phyloP scores from a whole-genome alignment of 1,140 invertebrate genomes.

The Aphelinus atriplicis region DNA sequence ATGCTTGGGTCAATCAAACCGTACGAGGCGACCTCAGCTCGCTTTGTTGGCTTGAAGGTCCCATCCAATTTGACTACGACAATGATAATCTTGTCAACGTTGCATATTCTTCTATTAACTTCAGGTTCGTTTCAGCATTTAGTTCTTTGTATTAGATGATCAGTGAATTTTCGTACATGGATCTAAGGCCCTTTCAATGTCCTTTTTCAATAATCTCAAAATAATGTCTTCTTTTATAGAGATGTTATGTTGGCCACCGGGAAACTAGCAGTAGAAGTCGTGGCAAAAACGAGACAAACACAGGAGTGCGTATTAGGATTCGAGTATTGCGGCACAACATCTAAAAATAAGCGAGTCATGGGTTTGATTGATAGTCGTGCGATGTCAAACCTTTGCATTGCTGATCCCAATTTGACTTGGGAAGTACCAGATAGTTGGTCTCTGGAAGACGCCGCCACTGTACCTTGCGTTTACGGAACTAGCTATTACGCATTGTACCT shows the following conservation, averaged over 20 bases:
- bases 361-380: conserved; percentile 71
- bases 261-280: conserved; percentile 73
- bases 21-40: conserved; percentile 87
- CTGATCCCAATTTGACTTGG: conserved; percentile 76
- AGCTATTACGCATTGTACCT: conserved; percentile 82
- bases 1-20: conserved; percentile 82
- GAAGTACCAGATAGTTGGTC: conserved; percentile 84
- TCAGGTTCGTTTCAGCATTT: conserved; percentile 49
- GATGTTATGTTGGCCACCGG: conserved; percentile 83
- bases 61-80: conserved; percentile 51
- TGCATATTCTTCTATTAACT: conserved; percentile 77
- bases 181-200: no score
- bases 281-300: conserved; percentile 67
- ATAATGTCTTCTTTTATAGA: conserved; percentile 48
- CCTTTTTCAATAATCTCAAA: no score
- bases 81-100: conserved; percentile 65
- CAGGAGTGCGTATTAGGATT: conserved; percentile 78
- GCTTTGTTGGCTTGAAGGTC: conserved; percentile 83
- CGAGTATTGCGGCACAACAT: conserved; percentile 74
- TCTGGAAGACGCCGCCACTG: conserved; percentile 86
- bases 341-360: conserved; percentile 74
- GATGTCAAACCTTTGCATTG: conserved; percentile 70
- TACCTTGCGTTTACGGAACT: conserved; percentile 88
- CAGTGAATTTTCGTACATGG: no score
- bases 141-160: no score